Evolutionary conservation across 2,797 vertebrate species (phyloP).

Genomic region (Hippopotamyrus pictus): DNA sequence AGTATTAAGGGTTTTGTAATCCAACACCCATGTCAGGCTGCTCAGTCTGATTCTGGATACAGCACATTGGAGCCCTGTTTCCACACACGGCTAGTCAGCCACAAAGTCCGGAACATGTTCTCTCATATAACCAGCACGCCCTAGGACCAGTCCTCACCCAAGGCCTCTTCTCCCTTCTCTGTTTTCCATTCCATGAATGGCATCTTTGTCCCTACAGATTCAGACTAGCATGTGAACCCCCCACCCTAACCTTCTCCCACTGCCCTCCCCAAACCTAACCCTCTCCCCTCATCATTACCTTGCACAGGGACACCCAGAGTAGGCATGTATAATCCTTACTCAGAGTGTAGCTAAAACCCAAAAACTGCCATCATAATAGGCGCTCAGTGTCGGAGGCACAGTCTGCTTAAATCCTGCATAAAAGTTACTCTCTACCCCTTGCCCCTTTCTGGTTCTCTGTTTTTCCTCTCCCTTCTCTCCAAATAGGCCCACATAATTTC

Average conservation of each 20-base stretch:
- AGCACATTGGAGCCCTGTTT: background rate
- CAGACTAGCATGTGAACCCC: constrained; percentile 68
- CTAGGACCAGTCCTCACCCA: constrained; percentile 41
- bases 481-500: background rate
- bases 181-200: constrained; percentile 79
- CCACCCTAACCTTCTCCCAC: constrained; percentile 51
- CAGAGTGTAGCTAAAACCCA: constrained; percentile 44
- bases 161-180: constrained; percentile 49
- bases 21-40: background rate
- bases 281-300: constrained; percentile 46
- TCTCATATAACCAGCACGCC: background rate
- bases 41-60: background rate
- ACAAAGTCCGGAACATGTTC: background rate
- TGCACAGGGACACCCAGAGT: constrained; percentile 58
- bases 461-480: background rate
- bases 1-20: background rate
- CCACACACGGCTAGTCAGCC: background rate
- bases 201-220: constrained; percentile 68
- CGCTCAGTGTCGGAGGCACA: constrained; percentile 15
- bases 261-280: constrained; percentile 3
- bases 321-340: constrained; percentile 54
- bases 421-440: background rate
- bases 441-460: background rate
- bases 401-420: background rate
- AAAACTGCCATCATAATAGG: constrained; percentile 30